phyloP scores from a whole-genome alignment of 1,140 invertebrate species.

The Ostrea denselamellosa region DNA sequence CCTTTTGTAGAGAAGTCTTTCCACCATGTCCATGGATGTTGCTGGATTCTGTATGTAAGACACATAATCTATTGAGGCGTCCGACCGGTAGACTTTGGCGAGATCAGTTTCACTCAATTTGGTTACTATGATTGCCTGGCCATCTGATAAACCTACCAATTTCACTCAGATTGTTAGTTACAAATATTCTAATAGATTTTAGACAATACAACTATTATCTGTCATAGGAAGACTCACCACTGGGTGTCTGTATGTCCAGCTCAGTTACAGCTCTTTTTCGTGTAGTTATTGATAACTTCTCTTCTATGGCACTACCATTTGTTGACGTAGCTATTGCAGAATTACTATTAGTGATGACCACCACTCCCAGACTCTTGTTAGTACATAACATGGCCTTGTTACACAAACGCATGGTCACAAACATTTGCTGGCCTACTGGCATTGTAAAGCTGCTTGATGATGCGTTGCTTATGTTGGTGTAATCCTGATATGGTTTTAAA shows the following conservation, averaged over 20 bases:
- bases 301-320: conserved; percentile 46
- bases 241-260: conserved; percentile 24
- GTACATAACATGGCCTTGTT: conserved; percentile 58
- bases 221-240: not conserved
- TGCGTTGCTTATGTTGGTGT: not conserved
- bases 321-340: conserved; percentile 44
- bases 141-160: conserved; percentile 47
- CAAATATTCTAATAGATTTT: not conserved
- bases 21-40: conserved; percentile 49
- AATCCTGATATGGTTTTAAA: conserved; percentile 13
- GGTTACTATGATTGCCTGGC: conserved; percentile 53
- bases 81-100: conserved; percentile 51
- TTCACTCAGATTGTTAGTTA: not conserved
- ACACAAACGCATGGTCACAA: conserved; percentile 52
- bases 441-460: conserved; percentile 49
- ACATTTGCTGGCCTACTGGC: conserved; percentile 55
- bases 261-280: conserved; percentile 15
- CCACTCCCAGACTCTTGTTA: conserved; percentile 49
- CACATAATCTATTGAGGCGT: conserved; percentile 54
- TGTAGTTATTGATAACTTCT: not conserved
- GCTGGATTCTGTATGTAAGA: conserved; percentile 56
- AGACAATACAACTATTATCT: not conserved
- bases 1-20: conserved; percentile 51
- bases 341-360: conserved; percentile 36
- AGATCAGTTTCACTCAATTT: conserved; percentile 50